Conservation (phyloP, 2,113 vertebrate species). For the Paraplagusia blochii region DNA sequence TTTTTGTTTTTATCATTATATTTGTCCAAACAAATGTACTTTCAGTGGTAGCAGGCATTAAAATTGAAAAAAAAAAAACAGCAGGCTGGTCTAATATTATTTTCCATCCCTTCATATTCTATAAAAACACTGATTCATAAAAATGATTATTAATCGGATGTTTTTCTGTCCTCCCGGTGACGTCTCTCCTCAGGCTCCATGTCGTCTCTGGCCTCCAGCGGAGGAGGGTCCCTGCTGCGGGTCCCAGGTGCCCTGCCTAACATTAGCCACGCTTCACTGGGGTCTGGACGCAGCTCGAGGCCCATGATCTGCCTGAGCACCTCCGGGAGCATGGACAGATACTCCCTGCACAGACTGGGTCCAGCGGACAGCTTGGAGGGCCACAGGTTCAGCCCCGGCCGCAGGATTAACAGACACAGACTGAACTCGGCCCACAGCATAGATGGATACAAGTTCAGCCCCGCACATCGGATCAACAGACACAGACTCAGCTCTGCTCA, state of each 20-base stretch:
- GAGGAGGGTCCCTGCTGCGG: slow-evolving; percentile 73
- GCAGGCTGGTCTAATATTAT: too few species aligned
- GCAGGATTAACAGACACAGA: slow-evolving; percentile 40
- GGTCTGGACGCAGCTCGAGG: slow-evolving; percentile 53
- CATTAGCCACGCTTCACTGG: slow-evolving; percentile 64
- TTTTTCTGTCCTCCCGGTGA: too few species aligned
- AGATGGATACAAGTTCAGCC: slow-evolving; percentile 56
- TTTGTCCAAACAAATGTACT: too few species aligned
- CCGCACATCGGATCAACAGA: slow-evolving; percentile 40
- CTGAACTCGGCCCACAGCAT: slow-evolving; percentile 66
- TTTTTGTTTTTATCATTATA: too few species aligned
- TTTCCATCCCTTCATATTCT: too few species aligned
- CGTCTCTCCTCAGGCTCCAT: slow-evolving; percentile 78
- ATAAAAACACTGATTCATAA: too few species aligned
- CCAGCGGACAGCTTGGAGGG: slow-evolving; percentile 46
- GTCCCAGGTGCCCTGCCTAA: slow-evolving; percentile 71
- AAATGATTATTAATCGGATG: too few species aligned
- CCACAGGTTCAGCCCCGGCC: slow-evolving; percentile 41
- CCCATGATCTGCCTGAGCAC: slow-evolving; percentile 64
- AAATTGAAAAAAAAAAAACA: too few species aligned
- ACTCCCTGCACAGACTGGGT: slow-evolving; percentile 32
- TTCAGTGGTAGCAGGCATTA: too few species aligned
- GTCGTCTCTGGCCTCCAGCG: slow-evolving; percentile 80
- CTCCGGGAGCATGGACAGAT: slow-evolving; percentile 55
- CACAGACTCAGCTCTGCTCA: slow-evolving; percentile 64